Evolutionary conservation across 2,797 vertebrate genomes (phyloP).

Genomic region (Uromys caudimaculatus): DNA sequence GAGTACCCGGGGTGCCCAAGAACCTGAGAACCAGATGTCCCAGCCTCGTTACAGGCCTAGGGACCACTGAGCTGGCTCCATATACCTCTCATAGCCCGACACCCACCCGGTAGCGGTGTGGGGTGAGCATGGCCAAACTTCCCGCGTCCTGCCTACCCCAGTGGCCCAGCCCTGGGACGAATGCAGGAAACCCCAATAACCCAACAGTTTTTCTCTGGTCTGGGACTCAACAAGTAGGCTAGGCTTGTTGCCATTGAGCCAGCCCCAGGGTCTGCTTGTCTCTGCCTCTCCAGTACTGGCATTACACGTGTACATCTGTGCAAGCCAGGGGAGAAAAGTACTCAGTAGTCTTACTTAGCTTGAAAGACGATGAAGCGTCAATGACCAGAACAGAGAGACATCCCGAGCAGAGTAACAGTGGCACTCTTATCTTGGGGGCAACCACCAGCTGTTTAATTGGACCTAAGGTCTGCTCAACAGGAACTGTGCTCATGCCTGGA

Average conservation of each 20-base stretch:
- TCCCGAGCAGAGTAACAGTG: background rate
- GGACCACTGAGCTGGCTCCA: too few species aligned
- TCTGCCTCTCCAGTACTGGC: background rate
- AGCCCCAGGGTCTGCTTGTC: background rate
- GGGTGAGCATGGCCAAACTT: too few species aligned
- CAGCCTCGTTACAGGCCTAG: too few species aligned
- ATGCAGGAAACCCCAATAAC: too few species aligned
- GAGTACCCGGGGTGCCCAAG: too few species aligned
- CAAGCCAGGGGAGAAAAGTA: background rate
- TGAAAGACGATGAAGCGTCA: background rate
- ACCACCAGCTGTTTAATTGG: background rate
- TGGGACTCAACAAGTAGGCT: background rate
- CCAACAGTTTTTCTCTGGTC: background rate
- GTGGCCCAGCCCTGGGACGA: too few species aligned
- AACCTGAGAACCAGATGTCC: too few species aligned
- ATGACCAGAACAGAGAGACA: background rate
- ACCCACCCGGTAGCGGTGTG: too few species aligned
- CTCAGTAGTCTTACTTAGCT: background rate
- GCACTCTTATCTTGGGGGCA: background rate
- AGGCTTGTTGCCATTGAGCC: background rate
- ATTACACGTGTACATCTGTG: background rate
- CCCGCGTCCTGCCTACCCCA: too few species aligned
- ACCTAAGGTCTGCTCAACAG: background rate
- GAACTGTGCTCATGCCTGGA: background rate
- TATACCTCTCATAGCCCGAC: too few species aligned